Base-by-base conservation (phyloP, 2,797 vertebrate species). In the Gadopsis bispinosus region DNA sequence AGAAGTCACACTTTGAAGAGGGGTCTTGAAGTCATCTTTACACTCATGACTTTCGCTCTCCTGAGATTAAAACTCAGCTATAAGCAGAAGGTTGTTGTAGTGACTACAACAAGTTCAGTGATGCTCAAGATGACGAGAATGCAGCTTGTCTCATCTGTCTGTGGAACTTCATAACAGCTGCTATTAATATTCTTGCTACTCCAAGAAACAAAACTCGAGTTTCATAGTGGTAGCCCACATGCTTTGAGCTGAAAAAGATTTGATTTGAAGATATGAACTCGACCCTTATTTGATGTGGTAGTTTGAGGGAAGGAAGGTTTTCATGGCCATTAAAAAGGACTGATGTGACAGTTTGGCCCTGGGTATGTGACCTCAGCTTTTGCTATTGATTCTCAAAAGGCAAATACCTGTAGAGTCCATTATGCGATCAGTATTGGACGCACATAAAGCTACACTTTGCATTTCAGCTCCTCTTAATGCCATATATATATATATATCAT, bases 1-100 rank as follows among this genome's bases (percentile, higher is more conserved):
- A 68, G 73, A 83, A 53, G 81, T 56, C 4, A 2, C 60, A 37
- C 78, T 88, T 84, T 85, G 75, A 85, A 53, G 48, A 22, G 48
- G n/a, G 77, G 74, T 79, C 67, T 69, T 74, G 29, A 84, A 77
- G 82, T 84, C 82, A 48, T 73, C 81, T 83, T 77, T 75, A 76
- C 79, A 80, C 68, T 55, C 20, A 16, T 61, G 58, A 65, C 73
- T 75, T 51, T 26, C 26, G 13, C 60, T 88, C 69, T 33, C 51
- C 58, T 51, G 53, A 77, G 80, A 83, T 77, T 75, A 64, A 78
- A 81, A 70, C 62, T 56, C 62, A 58, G 73, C 75, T 74, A 69
- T 56, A 55, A 43, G 26, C 33, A 43, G 41, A 55, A 29, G 6
- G 47, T 67, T 65, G 64, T 61, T 64, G 11, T 33, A 17, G 55